Evolutionary conservation across 2,888 invertebrate genomes (phyloP), one percentile per base, ranked within the genome.

Genomic region (Monopis laevigella): DNA sequence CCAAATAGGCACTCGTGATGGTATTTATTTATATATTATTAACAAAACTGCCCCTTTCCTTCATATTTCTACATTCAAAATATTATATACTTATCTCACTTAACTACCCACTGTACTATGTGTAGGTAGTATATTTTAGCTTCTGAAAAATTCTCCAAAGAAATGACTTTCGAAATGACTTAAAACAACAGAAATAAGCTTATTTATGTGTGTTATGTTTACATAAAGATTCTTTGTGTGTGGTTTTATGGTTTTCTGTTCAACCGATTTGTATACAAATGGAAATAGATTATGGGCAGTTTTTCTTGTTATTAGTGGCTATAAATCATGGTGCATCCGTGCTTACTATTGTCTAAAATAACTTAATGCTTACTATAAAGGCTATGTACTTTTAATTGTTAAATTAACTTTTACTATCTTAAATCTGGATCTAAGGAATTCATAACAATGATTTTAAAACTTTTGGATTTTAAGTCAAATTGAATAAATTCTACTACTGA

Each of bases 231-330:
- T 75, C 77, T 77, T 77, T 77, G 77, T 77, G 77, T 75, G 72
- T 63, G 71, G 73, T 78, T 80, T 80, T 75, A 80, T 66, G 67
- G 78, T 74, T 80, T 78, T 77, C 74, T 74, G 78, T 77, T 80
- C 73, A 66, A 73, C 73, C 77, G 74, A 77, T 77, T 70, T 75
- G 77, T 80, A 61, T 74, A 80, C 75, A 64, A 70, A 69, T 78
- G 74, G 58, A 77, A 80, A 80, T 80, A 80, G 80, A 74, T 80
- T 77, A 78, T 70, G 71, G 75, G 72, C 65, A 75, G 75, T 77
- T 78, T 80, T 78, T 80, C 80, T 56, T 59, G 73, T 75, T 78
- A 78, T 78, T 75, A 74, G 77, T 65, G 63, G 65, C 63, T 55
- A 65, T 78, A 72, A 80, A 80, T 78, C 80, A 78, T 74, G 60